Base-by-base conservation (phyloP, 2,113 vertebrate species). In the Eretmochelys imbricata region DNA sequence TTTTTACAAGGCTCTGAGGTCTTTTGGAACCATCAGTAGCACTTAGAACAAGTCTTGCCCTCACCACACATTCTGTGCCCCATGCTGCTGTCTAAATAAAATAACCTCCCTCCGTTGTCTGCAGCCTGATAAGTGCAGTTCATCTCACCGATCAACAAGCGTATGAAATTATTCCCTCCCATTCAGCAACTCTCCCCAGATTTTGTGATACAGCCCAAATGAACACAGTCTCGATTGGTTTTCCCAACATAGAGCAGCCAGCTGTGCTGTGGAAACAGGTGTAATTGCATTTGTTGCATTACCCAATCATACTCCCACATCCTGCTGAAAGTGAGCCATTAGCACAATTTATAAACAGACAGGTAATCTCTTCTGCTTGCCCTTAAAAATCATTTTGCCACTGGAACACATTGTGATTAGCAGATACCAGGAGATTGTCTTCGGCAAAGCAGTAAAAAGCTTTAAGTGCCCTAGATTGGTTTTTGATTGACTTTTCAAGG, bases 401-500 rank as follows among this genome's bases (percentile, higher is more conserved):
- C 89, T 0, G 4, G 94, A 95, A 89, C 94, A 97, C 96, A 75
- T 97, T 89, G 96, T 88, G 90, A 97, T 94, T 83, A 93, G 92
- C 97, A 6, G 38, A 97, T 97, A 95, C 88, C 19, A 57, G 55
- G 93, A 97, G 96, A 95, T 89, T 93, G 88, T 94, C 93, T 96
- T 93, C 95, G 95, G 96, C 96, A 97, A 97, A 93, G 94, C 94
- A 97, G 96, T 97, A 97, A 97, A 91, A 98, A 98, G 97, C 97
- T 91, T 89, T 98, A 98, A 98, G 97, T 96, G 96, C 97, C 94
- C 85, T 98, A 95, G 97, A 98, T 98, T 97, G 97, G 95, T 95
- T 97, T 97, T 97, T 95, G 94, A 98, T 97, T 97, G 97, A 97
- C 97, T 97, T 97, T 97, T 91, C 89, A 95, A 96, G 95, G 94